Conservation (phyloP, 1,140 invertebrate genomes). For the Cydia splendana region DNA sequence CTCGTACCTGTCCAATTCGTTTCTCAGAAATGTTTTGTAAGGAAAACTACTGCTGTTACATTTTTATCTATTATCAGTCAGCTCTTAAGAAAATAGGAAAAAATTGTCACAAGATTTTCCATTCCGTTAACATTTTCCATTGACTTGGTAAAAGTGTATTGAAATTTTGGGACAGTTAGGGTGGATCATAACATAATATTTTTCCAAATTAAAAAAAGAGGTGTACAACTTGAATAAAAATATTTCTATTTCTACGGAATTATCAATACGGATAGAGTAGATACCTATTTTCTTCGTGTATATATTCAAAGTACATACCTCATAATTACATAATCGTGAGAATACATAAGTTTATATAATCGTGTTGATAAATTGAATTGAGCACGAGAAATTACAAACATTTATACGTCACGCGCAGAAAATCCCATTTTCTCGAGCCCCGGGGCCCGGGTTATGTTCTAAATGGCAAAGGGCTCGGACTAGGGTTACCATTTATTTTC, state of each 20-base stretch:
- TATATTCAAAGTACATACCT: too few relatives aligned
- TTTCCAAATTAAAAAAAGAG: too few relatives aligned
- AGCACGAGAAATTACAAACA: slow-evolving; percentile 39
- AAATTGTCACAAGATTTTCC: slow-evolving; percentile 29
- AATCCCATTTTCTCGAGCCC: slow-evolving; percentile 9
- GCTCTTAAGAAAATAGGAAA: background rate
- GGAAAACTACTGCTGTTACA: background rate
- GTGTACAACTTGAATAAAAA: too few relatives aligned
- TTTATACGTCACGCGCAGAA: slow-evolving; percentile 39
- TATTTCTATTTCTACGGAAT: too few relatives aligned
- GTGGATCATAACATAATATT: too few relatives aligned
- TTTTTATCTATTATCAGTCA: background rate
- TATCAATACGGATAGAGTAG: too few relatives aligned
- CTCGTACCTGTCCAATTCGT: too few relatives aligned
- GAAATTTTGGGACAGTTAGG: too few relatives aligned
- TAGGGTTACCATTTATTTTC: background rate
- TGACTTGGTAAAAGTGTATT: too few relatives aligned
- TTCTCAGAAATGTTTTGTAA: background rate
- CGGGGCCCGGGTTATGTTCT: background rate
- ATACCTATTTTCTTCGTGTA: too few relatives aligned
- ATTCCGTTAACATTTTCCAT: too few relatives aligned
- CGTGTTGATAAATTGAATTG: background rate
- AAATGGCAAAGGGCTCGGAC: background rate
- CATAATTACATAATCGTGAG: background rate
- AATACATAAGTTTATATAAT: background rate